phyloP scores from a whole-genome alignment of 2,113 vertebrate genomes.

The Trichechus manatus region DNA sequence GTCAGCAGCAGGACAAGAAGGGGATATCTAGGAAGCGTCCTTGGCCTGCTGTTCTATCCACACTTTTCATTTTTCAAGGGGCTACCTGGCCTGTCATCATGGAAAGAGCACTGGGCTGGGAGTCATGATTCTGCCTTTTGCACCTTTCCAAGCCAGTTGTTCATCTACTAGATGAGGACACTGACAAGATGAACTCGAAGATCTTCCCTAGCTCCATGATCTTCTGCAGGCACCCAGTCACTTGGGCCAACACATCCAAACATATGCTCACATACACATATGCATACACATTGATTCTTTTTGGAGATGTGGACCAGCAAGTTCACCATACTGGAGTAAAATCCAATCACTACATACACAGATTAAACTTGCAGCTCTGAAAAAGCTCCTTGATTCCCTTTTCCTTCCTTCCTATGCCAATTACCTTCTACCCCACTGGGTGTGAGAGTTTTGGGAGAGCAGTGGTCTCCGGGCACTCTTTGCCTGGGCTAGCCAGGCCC shows the following conservation, averaged over 20 bases:
- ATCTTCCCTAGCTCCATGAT: not conserved
- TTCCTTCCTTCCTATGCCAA: not conserved
- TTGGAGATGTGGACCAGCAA: no score
- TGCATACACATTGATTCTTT: accelerated
- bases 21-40: no score
- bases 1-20: no score
- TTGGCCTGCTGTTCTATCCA: not conserved
- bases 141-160: not conserved
- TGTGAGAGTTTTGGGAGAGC: not conserved
- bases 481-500: not conserved
- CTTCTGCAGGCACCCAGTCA: not conserved
- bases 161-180: not conserved
- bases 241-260: no score
- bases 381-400: not conserved
- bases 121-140: not conserved
- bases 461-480: not conserved
- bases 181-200: no score
- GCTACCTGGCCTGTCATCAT: not conserved
- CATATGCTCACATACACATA: accelerated
- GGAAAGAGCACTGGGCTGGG: not conserved
- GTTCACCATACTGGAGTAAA: not conserved
- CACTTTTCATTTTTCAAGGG: not conserved
- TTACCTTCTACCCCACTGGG: not conserved
- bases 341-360: not conserved
- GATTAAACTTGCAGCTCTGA: not conserved